These are phyloP conservation scores for Nesometra sesokonis DNA, from an alignment of 35 echinoderm and acorn worm species.

Conservation along the genomic window DNA sequence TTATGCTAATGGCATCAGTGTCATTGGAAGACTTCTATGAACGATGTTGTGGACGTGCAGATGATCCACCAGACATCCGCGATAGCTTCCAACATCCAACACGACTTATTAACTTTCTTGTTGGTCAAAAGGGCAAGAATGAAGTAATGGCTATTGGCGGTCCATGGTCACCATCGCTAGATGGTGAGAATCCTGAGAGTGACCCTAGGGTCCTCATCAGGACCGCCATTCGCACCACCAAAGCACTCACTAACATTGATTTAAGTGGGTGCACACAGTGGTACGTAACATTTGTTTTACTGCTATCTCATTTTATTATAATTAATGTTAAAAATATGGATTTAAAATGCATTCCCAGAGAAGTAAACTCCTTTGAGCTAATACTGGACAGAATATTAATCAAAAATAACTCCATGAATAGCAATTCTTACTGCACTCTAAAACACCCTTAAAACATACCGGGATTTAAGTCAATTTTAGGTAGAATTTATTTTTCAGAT, in stretches of 20 bases:
- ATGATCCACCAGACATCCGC: conserved; percentile 56
- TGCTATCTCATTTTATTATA: too few relatives aligned
- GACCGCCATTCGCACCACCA: conserved; percentile 87
- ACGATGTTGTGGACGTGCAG: conserved; percentile 60
- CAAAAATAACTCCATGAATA: too few relatives aligned
- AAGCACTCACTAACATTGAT: conserved; percentile 77
- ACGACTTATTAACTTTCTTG: conserved; percentile 85
- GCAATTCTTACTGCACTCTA: too few relatives aligned
- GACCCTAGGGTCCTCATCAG: conserved; percentile 79
- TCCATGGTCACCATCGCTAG: conserved; percentile 92
- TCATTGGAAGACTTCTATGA: conserved; percentile 63
- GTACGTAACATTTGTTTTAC: conserved; percentile 26
- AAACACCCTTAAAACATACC: too few relatives aligned
- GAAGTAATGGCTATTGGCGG: conserved; percentile 98
- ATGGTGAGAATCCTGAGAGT: conserved; percentile 76
- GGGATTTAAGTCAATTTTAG: too few relatives aligned
- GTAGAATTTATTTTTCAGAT: too few relatives aligned
- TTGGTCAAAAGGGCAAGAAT: conserved; percentile 89
- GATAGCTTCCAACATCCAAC: conserved; percentile 97
- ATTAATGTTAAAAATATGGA: too few relatives aligned
- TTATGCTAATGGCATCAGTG: conserved; percentile 84
- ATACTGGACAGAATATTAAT: too few relatives aligned
- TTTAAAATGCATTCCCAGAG: too few relatives aligned
- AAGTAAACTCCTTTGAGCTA: too few relatives aligned
- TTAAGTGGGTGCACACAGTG: conserved; percentile 78